phyloP scores from a whole-genome alignment of 2,888 invertebrate genomes.

The Lasioglossum morio region DNA sequence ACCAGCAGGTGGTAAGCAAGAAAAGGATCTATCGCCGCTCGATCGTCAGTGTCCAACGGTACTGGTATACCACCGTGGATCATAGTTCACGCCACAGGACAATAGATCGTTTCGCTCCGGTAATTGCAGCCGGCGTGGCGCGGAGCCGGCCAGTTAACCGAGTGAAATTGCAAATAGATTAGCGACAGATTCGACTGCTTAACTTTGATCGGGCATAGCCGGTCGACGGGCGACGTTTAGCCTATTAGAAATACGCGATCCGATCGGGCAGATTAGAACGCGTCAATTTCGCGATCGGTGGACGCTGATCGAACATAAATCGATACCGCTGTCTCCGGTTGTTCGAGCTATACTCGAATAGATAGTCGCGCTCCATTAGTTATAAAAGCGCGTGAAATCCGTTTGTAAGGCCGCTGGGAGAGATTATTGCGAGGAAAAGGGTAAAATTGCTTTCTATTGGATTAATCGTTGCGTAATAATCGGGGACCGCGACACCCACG shows the following conservation, averaged over 20 bases:
- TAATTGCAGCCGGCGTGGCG: slow-evolving; percentile 23
- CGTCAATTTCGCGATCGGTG: slow-evolving; percentile 47
- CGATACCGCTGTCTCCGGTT: slow-evolving; percentile 8
- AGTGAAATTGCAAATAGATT: slow-evolving; percentile 25
- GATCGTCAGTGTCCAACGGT: background rate
- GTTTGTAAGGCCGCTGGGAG: slow-evolving; percentile 39
- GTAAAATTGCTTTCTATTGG: background rate
- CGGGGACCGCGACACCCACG: background rate
- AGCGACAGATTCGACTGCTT: slow-evolving; percentile 29
- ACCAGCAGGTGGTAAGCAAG: background rate
- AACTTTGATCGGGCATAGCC: slow-evolving; percentile 16
- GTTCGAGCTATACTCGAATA: background rate
- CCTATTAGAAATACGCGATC: slow-evolving; percentile 15
- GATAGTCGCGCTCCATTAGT: slow-evolving; percentile 63
- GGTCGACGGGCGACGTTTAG: background rate
- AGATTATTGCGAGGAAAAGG: background rate
- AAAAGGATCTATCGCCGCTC: background rate
- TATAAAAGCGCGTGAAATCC: slow-evolving; percentile 57
- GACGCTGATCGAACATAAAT: slow-evolving; percentile 28
- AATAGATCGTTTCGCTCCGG: slow-evolving; percentile 60
- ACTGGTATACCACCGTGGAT: background rate
- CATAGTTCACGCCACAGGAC: slow-evolving; percentile 26
- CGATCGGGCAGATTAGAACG: slow-evolving; percentile 39
- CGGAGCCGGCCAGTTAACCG: slow-evolving; percentile 10
- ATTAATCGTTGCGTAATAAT: background rate